Conservation (phyloP, 1,140 invertebrate genomes). For the Sinonovacula constricta region DNA sequence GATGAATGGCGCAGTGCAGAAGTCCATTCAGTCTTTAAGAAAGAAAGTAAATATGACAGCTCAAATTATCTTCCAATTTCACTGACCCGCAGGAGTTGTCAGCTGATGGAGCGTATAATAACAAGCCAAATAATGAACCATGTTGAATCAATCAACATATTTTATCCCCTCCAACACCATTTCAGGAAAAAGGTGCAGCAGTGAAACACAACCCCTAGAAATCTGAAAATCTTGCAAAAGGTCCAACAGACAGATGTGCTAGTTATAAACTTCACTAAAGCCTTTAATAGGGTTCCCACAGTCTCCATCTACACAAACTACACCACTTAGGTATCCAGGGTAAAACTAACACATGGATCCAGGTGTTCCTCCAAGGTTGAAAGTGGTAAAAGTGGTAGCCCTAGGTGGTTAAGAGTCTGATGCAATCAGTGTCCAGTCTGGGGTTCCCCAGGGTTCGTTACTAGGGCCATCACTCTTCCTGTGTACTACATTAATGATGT, state of each 20-base stretch:
- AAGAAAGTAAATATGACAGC: not conserved
- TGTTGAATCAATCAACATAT: constrained; percentile 5
- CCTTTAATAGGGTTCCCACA: constrained; percentile 58
- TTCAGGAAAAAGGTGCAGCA: constrained; percentile 13
- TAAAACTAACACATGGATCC: constrained; percentile 47
- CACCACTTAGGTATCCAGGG: constrained; percentile 45
- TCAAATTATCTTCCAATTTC: constrained; percentile 15
- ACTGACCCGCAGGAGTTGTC: constrained; percentile 5
- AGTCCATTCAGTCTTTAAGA: constrained; percentile 9
- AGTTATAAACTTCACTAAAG: constrained; percentile 54
- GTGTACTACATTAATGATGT: constrained; percentile 50
- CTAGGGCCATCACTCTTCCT: constrained; percentile 51
- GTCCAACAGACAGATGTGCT: constrained; percentile 32
- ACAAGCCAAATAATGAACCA: constrained; percentile 9
- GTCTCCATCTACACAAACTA: constrained; percentile 47
- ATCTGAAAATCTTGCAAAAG: constrained; percentile 21
- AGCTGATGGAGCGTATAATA: constrained; percentile 10
- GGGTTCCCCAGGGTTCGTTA: constrained; percentile 54
- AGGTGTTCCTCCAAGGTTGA: constrained; percentile 28
- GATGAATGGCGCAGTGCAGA: constrained; percentile 5
- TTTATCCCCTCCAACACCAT: constrained; percentile 16
- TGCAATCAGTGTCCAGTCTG: constrained; percentile 29
- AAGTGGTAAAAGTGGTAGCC: constrained; percentile 44
- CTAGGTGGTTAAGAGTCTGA: constrained; percentile 46
- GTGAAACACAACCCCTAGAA: constrained; percentile 37